These are phyloP conservation scores for Sinella curviseta DNA, from an alignment of 1,140 invertebrate species.

Conservation along the genomic window DNA sequence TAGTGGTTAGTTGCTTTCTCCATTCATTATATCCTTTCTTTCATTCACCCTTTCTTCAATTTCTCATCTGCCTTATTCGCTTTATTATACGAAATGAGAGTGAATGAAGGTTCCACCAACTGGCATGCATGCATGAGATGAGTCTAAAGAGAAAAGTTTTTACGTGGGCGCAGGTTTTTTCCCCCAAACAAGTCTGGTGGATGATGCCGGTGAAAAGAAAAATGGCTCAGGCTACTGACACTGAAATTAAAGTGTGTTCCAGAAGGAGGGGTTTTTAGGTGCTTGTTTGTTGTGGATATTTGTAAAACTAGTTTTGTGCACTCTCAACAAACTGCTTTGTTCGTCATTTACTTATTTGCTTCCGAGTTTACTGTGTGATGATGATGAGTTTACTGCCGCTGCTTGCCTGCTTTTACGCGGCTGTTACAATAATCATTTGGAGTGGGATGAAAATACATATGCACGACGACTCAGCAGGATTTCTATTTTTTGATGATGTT, in stretches of 20 bases:
- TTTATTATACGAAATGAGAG: background rate
- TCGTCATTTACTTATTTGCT: no score
- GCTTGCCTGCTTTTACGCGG: no score
- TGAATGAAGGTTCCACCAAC: background rate
- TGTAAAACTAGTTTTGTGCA: no score
- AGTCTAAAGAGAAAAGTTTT: background rate
- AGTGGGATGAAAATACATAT: no score
- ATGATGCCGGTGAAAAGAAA: background rate
- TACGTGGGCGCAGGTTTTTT: background rate
- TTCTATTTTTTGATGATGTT: no score
- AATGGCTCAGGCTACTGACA: background rate
- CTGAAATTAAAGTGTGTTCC: background rate
- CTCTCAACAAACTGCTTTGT: no score
- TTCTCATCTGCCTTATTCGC: background rate
- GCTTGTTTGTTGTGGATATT: no score
- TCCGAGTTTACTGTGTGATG: no score
- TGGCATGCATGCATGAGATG: background rate
- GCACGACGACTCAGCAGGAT: no score
- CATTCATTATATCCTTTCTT: background rate
- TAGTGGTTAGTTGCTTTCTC: background rate
- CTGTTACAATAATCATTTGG: no score
- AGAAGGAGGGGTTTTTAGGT: background rate
- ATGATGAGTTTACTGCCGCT: no score
- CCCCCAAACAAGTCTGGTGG: background rate
- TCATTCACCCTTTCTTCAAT: background rate